Percentiles rank a stretch among this genome's conserved stretches.
phyloP scores from a whole-genome alignment of 2,113 vertebrate genomes.

The Saimiri boliviensis region DNA sequence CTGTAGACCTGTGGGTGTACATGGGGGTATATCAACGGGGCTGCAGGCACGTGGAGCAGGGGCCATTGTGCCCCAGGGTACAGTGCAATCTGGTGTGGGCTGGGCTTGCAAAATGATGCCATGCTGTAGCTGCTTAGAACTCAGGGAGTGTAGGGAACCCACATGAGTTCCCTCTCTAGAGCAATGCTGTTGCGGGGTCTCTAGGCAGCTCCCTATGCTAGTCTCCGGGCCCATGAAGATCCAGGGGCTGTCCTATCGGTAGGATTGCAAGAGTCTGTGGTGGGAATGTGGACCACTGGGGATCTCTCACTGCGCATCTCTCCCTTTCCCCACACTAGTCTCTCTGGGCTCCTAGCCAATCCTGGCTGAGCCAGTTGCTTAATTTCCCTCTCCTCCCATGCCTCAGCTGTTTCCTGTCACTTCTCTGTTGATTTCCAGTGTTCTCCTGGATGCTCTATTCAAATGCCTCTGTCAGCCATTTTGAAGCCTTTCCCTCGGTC shows the following conservation, averaged over 20 bases:
- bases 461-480: neutral
- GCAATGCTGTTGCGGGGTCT: neutral
- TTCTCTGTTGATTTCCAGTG: neutral
- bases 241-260: neutral
- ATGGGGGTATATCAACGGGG: neutral
- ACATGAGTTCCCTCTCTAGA: neutral
- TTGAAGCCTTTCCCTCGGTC: neutral
- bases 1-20: neutral
- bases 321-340: neutral
- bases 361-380: neutral
- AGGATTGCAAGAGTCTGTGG: neutral
- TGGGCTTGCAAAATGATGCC: neutral
- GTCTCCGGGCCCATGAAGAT: neutral
- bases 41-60: neutral
- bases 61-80: neutral
- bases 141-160: neutral
- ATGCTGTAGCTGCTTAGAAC: neutral
- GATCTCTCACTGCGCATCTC: neutral
- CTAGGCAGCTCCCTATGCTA: neutral
- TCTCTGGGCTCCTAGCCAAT: neutral
- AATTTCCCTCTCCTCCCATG: neutral
- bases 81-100: neutral
- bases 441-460: neutral
- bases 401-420: neutral
- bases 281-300: neutral